Conservation (phyloP, 2,888 invertebrate species). For the Lasioglossum villosulum region DNA sequence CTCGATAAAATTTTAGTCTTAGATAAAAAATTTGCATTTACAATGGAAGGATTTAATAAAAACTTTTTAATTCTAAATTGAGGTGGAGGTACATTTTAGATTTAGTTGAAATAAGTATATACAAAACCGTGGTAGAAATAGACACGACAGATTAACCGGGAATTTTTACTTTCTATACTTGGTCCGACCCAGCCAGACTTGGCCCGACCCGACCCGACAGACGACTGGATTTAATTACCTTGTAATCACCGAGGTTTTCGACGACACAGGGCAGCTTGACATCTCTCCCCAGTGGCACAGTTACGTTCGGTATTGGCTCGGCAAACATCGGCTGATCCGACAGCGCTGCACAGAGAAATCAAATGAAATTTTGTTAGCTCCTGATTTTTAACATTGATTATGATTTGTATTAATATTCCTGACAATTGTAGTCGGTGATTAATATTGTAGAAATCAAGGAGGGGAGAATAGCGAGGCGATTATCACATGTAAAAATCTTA, state of each 20-base stretch:
- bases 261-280: conserved; percentile 96
- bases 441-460: not conserved
- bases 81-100: too few species aligned
- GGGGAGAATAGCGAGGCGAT: not conserved
- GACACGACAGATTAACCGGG: not conserved
- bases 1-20: too few species aligned
- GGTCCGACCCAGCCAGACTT: too few species aligned
- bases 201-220: not conserved
- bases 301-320: conserved; percentile 96
- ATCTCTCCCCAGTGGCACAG: conserved; percentile 95
- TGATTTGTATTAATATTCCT: not conserved
- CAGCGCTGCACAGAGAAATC: conserved; percentile 88
- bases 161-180: too few species aligned
- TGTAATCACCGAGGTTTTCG: conserved; percentile 94
- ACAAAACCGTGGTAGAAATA: too few species aligned
- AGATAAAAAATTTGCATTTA: too few species aligned
- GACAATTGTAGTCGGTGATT: not conserved
- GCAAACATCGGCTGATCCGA: conserved; percentile 95
- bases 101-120: too few species aligned
- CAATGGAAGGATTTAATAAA: too few species aligned
- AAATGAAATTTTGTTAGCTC: conserved; percentile 13
- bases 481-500: too few species aligned
- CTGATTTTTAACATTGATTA: not conserved
- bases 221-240: conserved; percentile 86
- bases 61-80: too few species aligned